A percentile compares a stretch with the other conserved stretches of the same genome.
These are phyloP conservation scores for Torymus aiolomorphi DNA, from an alignment of 2,888 invertebrate genomes.

Conservation along the genomic window DNA sequence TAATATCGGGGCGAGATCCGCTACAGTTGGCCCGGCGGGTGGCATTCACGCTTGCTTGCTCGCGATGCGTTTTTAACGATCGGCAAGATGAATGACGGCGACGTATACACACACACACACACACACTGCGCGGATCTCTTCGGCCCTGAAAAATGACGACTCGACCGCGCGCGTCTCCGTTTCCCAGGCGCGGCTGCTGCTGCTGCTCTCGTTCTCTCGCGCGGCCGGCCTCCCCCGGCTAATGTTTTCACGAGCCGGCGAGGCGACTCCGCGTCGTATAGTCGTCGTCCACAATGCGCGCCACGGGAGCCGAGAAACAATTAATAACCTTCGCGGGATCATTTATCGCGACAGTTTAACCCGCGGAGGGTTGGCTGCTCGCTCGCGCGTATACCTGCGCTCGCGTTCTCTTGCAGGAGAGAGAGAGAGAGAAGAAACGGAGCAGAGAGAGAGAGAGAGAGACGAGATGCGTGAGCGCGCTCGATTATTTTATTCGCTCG, in stretches of 20 bases:
- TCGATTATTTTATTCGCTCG: not conserved
- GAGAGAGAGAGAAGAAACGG: too few species aligned
- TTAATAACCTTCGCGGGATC: constrained; percentile 74
- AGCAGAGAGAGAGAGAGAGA: too few species aligned
- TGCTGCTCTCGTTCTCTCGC: not conserved
- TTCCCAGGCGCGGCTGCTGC: not conserved
- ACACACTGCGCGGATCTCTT: too few species aligned
- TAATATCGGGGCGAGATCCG: not conserved
- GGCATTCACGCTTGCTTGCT: constrained; percentile 7
- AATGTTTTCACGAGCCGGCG: constrained; percentile 53
- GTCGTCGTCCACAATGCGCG: constrained; percentile 49
- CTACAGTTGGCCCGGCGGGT: constrained; percentile 34
- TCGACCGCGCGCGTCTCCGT: too few species aligned
- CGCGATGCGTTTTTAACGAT: constrained; percentile 72
- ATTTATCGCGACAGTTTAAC: constrained; percentile 75
- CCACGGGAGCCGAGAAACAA: constrained; percentile 66
- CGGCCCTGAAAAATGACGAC: constrained; percentile 57
- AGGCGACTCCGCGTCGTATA: not conserved
- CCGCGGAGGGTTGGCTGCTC: too few species aligned
- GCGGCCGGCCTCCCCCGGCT: constrained; percentile 36
- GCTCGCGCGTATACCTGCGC: too few species aligned
- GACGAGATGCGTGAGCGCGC: too few species aligned
- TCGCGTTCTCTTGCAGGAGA: too few species aligned
- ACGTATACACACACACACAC: too few species aligned
- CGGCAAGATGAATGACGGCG: constrained; percentile 69